Conservation (phyloP, 2,888 invertebrate species). For the Argyra leucocephala region DNA sequence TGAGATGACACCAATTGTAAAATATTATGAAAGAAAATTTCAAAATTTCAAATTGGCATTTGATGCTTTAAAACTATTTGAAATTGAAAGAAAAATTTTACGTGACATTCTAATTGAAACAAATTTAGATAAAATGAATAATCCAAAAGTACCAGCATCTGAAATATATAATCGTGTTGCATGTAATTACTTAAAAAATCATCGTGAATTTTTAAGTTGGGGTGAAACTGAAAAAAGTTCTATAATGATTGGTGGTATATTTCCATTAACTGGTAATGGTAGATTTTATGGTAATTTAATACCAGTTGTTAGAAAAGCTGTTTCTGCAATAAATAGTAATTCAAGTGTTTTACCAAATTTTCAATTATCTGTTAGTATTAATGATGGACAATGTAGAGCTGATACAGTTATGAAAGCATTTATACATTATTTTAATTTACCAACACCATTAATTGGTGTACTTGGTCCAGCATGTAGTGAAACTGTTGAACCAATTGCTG, state of each 20-base stretch:
- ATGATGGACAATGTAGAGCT: conserved; percentile 59
- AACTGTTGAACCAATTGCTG: conserved; percentile 69
- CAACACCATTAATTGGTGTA: conserved; percentile 54
- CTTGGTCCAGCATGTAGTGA: conserved; percentile 66
- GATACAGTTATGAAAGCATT: conserved; percentile 67
- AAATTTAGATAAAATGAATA: conserved; percentile 13
- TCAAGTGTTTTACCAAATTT: conserved; percentile 51
- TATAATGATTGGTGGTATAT: conserved; percentile 37
- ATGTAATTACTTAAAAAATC: conserved; percentile 56
- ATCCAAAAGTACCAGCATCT: conserved; percentile 10
- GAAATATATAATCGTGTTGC: conserved; percentile 42
- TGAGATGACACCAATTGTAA: conserved; percentile 57
- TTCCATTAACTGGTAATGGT: conserved; percentile 54
- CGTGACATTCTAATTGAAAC: conserved; percentile 15
- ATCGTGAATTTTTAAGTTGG: conserved; percentile 47
- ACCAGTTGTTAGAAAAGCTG: conserved; percentile 54
- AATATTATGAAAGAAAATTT: conserved; percentile 54
- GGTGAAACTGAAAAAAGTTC: conserved; percentile 33
- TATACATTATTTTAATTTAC: conserved; percentile 54
- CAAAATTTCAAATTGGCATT: conserved; percentile 35
- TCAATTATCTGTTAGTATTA: conserved; percentile 48
- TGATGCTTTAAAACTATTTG: conserved; percentile 28
- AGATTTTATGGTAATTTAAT: conserved; percentile 47
- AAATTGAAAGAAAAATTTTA: conserved; percentile 22
- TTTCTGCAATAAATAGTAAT: conserved; percentile 53